Evolutionary conservation across 2,797 vertebrate genomes (phyloP).

Genomic region (Xiphophorus birchmanni): DNA sequence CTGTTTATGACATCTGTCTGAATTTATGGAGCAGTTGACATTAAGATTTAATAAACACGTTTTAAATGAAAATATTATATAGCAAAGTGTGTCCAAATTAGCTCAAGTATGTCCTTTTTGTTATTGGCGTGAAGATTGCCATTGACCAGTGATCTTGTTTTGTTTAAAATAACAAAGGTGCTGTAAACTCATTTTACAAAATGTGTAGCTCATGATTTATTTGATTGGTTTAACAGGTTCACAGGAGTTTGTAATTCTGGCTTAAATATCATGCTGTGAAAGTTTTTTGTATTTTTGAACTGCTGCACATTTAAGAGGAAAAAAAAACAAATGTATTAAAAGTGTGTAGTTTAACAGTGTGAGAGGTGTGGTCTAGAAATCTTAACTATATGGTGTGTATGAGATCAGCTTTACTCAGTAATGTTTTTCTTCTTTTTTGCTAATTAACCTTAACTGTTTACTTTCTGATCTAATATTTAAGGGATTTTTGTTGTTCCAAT

Average conservation of each 20-base stretch:
- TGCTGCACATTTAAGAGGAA: slow-evolving; percentile 17
- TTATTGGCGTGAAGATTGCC: slow-evolving; percentile 7
- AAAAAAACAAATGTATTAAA: slow-evolving; percentile 1
- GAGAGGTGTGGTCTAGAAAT: slow-evolving; percentile 1
- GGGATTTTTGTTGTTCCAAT: background rate
- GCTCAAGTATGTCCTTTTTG: background rate
- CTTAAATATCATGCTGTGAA: slow-evolving; percentile 47
- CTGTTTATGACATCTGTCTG: slow-evolving; percentile 12
- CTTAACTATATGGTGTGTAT: slow-evolving; percentile 5
- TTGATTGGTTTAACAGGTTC: slow-evolving; percentile 37
- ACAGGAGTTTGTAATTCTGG: slow-evolving; percentile 44
- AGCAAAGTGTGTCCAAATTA: slow-evolving; percentile 19
- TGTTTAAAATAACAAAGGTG: slow-evolving; percentile 45
- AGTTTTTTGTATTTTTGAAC: slow-evolving; percentile 22
- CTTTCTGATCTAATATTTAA: slow-evolving; percentile 2
- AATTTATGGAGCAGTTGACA: slow-evolving; percentile 16
- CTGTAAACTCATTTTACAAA: slow-evolving; percentile 45
- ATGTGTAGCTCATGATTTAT: slow-evolving; percentile 10
- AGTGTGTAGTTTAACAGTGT: slow-evolving; percentile 2
- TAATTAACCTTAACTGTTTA: slow-evolving; percentile 22
- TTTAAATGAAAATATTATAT: slow-evolving; percentile 19
- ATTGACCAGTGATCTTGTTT: slow-evolving; percentile 30
- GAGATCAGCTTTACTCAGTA: slow-evolving; percentile 13
- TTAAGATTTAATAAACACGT: slow-evolving; percentile 18
- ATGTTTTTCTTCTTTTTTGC: slow-evolving; percentile 31